Conservation (phyloP, 2,113 vertebrate species). For the Amphiprion ocellaris region DNA sequence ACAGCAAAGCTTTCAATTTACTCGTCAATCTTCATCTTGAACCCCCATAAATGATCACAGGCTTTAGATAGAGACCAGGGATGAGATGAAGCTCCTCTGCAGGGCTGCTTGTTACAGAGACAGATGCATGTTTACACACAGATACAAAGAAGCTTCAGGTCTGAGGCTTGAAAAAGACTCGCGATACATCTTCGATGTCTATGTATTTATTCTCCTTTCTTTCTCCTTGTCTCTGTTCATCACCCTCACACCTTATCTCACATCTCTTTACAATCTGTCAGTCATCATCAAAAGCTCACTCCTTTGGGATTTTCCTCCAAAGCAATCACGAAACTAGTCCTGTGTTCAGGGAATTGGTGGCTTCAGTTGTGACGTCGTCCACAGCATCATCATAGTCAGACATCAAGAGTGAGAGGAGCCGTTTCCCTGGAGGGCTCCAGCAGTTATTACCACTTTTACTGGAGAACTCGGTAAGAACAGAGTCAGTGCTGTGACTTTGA, state of each 20-base stretch:
- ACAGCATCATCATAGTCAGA: conserved; percentile 11
- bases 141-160: no score
- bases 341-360: conserved; percentile 17
- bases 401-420: not conserved
- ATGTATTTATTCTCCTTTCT: not conserved
- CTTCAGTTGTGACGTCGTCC: not conserved
- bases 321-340: not conserved
- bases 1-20: no score
- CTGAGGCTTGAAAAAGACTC: no score
- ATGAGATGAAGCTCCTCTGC: no score
- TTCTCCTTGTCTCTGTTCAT: not conserved
- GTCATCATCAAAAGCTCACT: conserved; percentile 18
- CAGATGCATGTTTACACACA: no score
- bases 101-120: no score
- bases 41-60: no score
- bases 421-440: not conserved
- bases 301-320: conserved; percentile 27
- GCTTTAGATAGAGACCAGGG: no score
- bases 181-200: not conserved
- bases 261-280: not conserved
- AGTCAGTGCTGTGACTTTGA: conserved; percentile 4
- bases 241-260: not conserved
- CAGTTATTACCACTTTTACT: conserved; percentile 11
- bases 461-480: not conserved
- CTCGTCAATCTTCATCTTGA: no score